A percentile compares a stretch with the other conserved stretches of the same genome.
Conservation (phyloP, 2,113 vertebrate species). For the Percopsis transmontana region DNA sequence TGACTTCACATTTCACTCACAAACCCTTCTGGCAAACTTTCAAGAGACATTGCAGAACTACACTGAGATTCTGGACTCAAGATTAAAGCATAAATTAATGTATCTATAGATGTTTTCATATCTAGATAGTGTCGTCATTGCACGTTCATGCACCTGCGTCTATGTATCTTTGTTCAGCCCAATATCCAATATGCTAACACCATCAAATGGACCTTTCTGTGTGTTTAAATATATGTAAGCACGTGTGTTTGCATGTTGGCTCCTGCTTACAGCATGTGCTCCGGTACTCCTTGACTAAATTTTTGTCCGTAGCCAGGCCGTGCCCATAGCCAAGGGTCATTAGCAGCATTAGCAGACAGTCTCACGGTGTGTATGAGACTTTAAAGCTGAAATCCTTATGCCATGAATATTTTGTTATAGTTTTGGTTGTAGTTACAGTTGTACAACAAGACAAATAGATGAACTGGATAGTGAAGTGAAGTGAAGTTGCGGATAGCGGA, state of each 20-base stretch:
- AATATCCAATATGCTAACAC: not conserved
- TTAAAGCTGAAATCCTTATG: too few species aligned
- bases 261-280: not conserved
- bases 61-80: too few species aligned
- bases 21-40: too few species aligned
- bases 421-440: too few species aligned
- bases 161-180: not conserved
- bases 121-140: not conserved
- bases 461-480: too few species aligned
- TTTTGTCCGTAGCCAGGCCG: not conserved
- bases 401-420: too few species aligned
- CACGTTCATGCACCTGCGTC: not conserved
- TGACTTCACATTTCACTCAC: too few species aligned
- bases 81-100: too few species aligned
- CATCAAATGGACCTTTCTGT: not conserved
- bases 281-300: not conserved
- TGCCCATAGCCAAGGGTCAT: conserved; percentile 12
- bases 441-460: not conserved
- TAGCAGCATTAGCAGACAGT: not conserved
- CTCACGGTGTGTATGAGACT: too few species aligned
- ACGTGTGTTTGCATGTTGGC: not conserved
- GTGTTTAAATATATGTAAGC: not conserved
- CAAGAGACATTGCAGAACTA: too few species aligned
- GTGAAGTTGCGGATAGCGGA: too few species aligned
- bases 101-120: too few species aligned